Evolutionary conservation across 2,888 invertebrate species (phyloP).

Genomic region (Plutella xylostella): DNA sequence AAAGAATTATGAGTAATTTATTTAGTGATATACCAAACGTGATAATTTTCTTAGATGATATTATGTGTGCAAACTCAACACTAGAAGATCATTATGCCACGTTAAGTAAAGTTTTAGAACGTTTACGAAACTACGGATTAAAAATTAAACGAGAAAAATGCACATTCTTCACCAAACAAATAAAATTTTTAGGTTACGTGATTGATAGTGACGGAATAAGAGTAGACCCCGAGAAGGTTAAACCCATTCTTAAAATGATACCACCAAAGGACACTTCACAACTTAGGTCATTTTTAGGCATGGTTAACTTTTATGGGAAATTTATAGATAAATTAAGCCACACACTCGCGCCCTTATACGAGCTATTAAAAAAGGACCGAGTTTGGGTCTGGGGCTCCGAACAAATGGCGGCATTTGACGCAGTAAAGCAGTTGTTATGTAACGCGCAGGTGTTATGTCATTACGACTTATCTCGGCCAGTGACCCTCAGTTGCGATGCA

Average conservation of each 20-base stretch:
- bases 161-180: background rate
- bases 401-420: background rate
- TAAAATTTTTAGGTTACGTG: background rate
- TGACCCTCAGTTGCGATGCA: constrained; percentile 11
- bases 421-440: background rate
- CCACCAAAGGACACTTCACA: background rate
- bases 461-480: background rate
- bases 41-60: constrained; percentile 4
- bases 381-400: background rate
- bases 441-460: background rate
- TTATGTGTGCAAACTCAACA: background rate
- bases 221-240: background rate
- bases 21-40: background rate
- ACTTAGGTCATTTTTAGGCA: background rate
- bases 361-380: background rate
- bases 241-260: background rate
- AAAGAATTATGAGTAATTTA: background rate
- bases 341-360: background rate
- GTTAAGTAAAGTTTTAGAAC: background rate
- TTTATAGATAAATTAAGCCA: constrained; percentile 1
- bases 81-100: background rate
- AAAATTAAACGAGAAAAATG: background rate
- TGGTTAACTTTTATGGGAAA: background rate
- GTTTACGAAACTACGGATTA: background rate
- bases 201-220: background rate